Base-by-base conservation (phyloP, 2,797 vertebrate genomes). In the Anisognathus igniventris region DNA sequence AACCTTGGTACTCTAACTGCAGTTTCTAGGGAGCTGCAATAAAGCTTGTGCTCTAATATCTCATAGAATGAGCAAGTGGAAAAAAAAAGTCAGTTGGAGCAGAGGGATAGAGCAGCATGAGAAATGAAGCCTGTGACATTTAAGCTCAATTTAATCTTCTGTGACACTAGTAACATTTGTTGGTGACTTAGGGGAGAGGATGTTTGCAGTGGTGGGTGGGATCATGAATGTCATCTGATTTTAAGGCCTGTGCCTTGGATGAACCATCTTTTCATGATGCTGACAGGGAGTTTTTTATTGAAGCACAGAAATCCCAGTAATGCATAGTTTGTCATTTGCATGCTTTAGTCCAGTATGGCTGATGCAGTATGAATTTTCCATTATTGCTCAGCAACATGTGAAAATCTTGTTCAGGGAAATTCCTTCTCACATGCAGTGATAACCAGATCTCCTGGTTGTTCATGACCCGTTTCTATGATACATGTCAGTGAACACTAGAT, bases 101-200 rank as follows among this genome's bases (percentile, higher is more conserved):
- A 78, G 64, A 80, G 71, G 51, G 66, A 89, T 70, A 68, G 45
- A 80, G 72, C 61, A 80, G 71, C 23, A 2, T 74, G 47, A 91
- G 68, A 80, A 95, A 93, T 70, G 68, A 80, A 0, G 2, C 61
- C 58, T 7, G 28, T 92, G 92, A 88, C 92, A 94, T 95, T 95
- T 93, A 93, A 95, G 92, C 75, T 89, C 28, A 27, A 87, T 82
- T 96, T 94, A 89, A 94, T 95, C 84, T 89, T 28, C 91, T 92
- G 75, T 91, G 86, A 83, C 93, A 87, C 72, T 44, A n/a, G 86
- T 74, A 92, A 77, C 68, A 65, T 92, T 95, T 93, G 91, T 87
- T 89, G 84, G 61, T 94, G 67, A 88, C 77, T 92, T 95, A 66
- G 70, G 73, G 51, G 31, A 93, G 44, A 86, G 35, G 65, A 67